Conservation (phyloP, 2,113 vertebrate species). For the Epinephelus fuscoguttatus region DNA sequence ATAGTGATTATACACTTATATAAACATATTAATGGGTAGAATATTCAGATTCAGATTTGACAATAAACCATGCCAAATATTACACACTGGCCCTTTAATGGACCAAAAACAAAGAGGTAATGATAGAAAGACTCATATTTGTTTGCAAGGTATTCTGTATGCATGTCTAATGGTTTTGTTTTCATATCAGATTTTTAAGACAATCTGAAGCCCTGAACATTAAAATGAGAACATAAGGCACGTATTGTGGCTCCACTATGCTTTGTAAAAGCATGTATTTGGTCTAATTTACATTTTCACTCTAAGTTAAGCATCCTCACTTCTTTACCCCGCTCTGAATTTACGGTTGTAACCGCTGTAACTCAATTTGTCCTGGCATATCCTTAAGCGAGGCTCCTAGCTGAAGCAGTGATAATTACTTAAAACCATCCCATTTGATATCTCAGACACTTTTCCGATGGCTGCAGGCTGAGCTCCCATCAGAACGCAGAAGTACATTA, state of each 20-base stretch:
- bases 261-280: background rate
- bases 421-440: conserved; percentile 43
- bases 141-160: background rate
- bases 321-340: conserved; percentile 13
- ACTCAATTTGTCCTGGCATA: conserved; percentile 23
- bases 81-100: background rate
- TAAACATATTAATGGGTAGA: too few species aligned
- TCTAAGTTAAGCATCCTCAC: conserved; percentile 7
- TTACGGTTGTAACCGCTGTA: conserved; percentile 11
- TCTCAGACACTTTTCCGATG: conserved; percentile 41
- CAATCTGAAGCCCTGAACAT: background rate
- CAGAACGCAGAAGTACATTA: conserved; percentile 6
- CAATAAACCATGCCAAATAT: too few species aligned
- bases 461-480: conserved; percentile 13
- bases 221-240: background rate
- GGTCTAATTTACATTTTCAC: conserved; percentile 24
- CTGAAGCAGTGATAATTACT: conserved; percentile 42
- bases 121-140: background rate
- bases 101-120: background rate
- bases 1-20: too few species aligned
- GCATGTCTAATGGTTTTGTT: background rate
- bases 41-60: too few species aligned
- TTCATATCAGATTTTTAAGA: background rate
- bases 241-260: background rate
- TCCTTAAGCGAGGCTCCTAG: background rate